Conservation (phyloP, 1,140 invertebrate genomes). For the Drosophila neocordata region DNA sequence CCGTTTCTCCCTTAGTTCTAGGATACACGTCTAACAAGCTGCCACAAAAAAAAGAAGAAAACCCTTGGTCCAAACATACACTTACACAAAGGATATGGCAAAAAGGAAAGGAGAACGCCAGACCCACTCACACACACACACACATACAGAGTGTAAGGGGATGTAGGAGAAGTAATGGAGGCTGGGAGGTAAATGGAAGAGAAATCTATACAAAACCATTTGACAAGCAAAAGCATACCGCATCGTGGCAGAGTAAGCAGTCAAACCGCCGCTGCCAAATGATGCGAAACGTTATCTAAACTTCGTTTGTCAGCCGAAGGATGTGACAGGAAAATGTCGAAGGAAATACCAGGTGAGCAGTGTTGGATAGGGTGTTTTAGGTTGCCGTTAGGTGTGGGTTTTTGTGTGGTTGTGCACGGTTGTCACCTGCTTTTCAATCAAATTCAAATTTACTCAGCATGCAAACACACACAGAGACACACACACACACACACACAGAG, state of each 20-base stretch:
- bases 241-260: constrained; percentile 72
- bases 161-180: neutral
- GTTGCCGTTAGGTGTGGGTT: neutral
- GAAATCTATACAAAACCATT: constrained; percentile 78
- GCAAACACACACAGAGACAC: constrained; percentile 28
- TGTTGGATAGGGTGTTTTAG: no score
- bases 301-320: constrained; percentile 44
- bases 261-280: constrained; percentile 68
- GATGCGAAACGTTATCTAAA: constrained; percentile 79
- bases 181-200: neutral
- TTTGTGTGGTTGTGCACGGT: constrained; percentile 27
- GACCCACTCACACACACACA: neutral
- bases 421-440: constrained; percentile 79
- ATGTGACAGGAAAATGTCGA: constrained; percentile 34
- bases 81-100: constrained; percentile 31
- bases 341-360: neutral
- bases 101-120: neutral
- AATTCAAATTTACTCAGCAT: constrained; percentile 76
- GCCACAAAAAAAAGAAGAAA: constrained; percentile 70
- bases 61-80: constrained; percentile 17
- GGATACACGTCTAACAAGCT: constrained; percentile 73
- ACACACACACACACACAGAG: constrained; percentile 13
- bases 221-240: constrained; percentile 65
- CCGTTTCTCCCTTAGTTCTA: constrained; percentile 15
- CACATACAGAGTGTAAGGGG: neutral